Base-by-base conservation (phyloP, 1,140 invertebrate genomes). In the Nixonia krombeini region DNA sequence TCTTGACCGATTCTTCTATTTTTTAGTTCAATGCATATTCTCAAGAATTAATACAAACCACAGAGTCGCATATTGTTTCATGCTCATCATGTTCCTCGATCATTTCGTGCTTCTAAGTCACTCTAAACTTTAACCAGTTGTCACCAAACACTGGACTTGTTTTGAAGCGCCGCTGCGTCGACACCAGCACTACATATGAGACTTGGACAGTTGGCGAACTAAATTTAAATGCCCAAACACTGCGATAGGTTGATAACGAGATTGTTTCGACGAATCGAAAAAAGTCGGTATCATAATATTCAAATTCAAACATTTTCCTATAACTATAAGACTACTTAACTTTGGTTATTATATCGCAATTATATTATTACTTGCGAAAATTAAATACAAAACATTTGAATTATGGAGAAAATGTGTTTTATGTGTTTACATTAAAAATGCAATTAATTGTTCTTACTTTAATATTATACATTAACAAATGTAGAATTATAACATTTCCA, bases 1-100 rank as follows among this genome's bases (percentile, higher is more conserved):
- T 21, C 4, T 21, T 10, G 10, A 28, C 13, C 12, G 21, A 23
- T 18, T 37, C 10, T 21, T 2, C 7, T 9, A n/a, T 7, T 44
- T 42, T 42, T 23, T 31, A 1, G 23, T 7, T 29, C 29, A 16
- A n/a, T 23, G 37, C 50, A 10, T 0, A 8, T 13, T 29, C 7
- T 21, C 3, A 0, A 4, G 28, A 9, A 47, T 21, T 46, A 23
- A 6, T 10, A 56, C 78, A 87, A 88, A 91, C 91, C 84, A 89
- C 85, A 61, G 89, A 90, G 79, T 91, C 91, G 85, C 89, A 91
- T 87, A 90, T 88, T 74, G 89, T 88, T 68, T 90, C 89, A 64
- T 86, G 82, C 63, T 90, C 89, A 77, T 90, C 89, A 57, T 89
- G 87, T 83, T 89, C 89, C 74, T 90, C 89, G 74, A 88, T 88